Evolutionary conservation across 2,888 invertebrate species (phyloP), one percentile per base, ranked within the genome.

Genomic region (Rhamphomyia laevipes): DNA sequence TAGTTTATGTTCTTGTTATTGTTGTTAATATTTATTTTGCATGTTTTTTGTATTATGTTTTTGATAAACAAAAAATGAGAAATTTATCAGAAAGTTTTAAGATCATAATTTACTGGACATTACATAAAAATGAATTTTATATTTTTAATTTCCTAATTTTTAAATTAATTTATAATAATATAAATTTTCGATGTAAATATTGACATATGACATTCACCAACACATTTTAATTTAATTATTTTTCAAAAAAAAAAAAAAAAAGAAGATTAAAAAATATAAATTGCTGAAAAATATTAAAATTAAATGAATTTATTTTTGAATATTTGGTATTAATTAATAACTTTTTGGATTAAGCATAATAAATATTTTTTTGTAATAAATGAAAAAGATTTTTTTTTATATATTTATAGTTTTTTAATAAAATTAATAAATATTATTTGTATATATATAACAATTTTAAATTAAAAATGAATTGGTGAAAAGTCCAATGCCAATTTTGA

Each of bases 131-230:
- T 17, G 31, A 40, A 6, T 46, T 48, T 49, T 16, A 23, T 41
- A 17, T 43, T 17, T 46, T n/a, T n/a, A n/a, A n/a, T n/a, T n/a
- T n/a, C n/a, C n/a, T n/a, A n/a, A n/a, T n/a, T n/a, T n/a, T n/a
- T n/a, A n/a, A n/a, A n/a, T n/a, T n/a, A n/a, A n/a, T 48, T 47
- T 21, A 43, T 43, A n/a, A n/a, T 49, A 46, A 31, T 46, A n/a
- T n/a, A 47, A 46, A 45, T 35, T 48, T 50, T 57, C 38, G 16
- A 45, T n/a, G n/a, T 41, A 5, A n/a, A 41, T 43, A 48, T 50
- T 54, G 57, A 57, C 57, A 57, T 56, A 57, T 57, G 57, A 57
- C 57, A 57, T 57, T 55, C 57, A 57, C 57, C 57, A 57, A 57
- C 56, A 51, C 51, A 51, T 53, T 48, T 52, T 51, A 54, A 41